phyloP scores from a whole-genome alignment of 2,113 vertebrate genomes.

The Tauraco erythrolophus region DNA sequence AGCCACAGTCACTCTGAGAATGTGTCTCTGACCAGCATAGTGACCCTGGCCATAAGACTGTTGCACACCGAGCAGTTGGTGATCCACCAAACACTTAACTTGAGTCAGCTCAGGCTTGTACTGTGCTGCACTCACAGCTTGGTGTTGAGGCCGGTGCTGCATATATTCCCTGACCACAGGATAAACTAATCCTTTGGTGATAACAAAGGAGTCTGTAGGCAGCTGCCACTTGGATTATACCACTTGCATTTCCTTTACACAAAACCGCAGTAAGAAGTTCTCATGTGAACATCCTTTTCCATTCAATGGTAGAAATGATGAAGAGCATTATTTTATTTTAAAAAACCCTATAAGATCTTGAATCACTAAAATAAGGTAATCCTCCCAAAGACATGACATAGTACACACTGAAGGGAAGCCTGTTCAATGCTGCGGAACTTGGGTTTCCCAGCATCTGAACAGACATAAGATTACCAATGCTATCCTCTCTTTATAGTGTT shows the following conservation, averaged over 20 bases:
- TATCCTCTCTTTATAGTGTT: not conserved
- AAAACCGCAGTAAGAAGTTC: not conserved
- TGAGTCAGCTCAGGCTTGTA: not conserved
- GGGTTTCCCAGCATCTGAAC: not conserved
- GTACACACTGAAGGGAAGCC: not conserved
- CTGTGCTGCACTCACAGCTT: not conserved
- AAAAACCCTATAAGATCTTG: not conserved
- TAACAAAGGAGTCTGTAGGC: not conserved
- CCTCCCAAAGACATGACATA: not conserved
- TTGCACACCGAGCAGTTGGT: rapidly evolving
- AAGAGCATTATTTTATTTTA: not conserved
- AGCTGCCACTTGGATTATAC: not conserved
- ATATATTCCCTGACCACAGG: rapidly evolving
- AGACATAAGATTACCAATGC: not conserved
- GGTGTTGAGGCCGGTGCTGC: not conserved
- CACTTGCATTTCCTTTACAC: not conserved
- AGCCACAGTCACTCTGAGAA: rapidly evolving
- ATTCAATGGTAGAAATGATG: not conserved
- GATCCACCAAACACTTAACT: not conserved
- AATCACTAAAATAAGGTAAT: not conserved
- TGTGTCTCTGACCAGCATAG: not conserved
- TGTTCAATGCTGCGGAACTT: not conserved
- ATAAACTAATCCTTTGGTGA: not conserved
- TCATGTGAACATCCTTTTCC: not conserved
- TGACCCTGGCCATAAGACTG: not conserved